Evolutionary conservation across 1,140 invertebrate genomes (phyloP).

Genomic region (Diabrotica virgifera): DNA sequence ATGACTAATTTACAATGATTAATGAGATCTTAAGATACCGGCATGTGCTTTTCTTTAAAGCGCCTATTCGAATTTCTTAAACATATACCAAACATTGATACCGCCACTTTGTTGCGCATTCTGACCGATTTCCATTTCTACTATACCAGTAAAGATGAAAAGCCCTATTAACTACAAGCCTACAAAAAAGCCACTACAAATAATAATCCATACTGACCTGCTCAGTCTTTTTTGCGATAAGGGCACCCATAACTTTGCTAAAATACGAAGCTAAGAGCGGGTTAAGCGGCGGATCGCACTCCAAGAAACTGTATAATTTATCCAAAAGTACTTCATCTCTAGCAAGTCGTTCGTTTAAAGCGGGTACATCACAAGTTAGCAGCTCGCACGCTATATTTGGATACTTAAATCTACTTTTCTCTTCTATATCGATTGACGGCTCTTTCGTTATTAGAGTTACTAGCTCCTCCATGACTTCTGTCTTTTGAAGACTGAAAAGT

Average conservation of each 20-base stretch:
- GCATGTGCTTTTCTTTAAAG: too few species aligned
- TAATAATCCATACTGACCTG: slow-evolving; percentile 54
- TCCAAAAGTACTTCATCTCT: slow-evolving; percentile 72
- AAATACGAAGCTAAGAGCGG: slow-evolving; percentile 94
- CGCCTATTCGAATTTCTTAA: too few species aligned
- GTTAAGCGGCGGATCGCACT: slow-evolving; percentile 83
- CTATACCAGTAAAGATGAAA: not conserved
- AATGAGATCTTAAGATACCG: too few species aligned
- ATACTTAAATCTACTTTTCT: slow-evolving; percentile 81
- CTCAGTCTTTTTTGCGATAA: slow-evolving; percentile 76
- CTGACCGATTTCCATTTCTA: too few species aligned
- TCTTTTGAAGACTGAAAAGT: slow-evolving; percentile 72
- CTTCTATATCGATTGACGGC: slow-evolving; percentile 72
- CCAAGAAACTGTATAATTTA: slow-evolving; percentile 86
- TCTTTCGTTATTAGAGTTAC: slow-evolving; percentile 83
- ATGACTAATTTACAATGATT: too few species aligned
- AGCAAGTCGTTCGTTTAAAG: slow-evolving; percentile 81
- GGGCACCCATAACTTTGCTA: slow-evolving; percentile 87
- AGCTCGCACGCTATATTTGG: slow-evolving; percentile 93
- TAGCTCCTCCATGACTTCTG: slow-evolving; percentile 81
- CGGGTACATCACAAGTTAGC: slow-evolving; percentile 82
- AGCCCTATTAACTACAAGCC: not conserved
- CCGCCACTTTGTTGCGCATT: too few species aligned
- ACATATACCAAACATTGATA: too few species aligned
- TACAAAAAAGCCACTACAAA: slow-evolving; percentile 9